Evolutionary conservation across 1,140 invertebrate species (phyloP).

Genomic region (Metopolophium dirhodum): DNA sequence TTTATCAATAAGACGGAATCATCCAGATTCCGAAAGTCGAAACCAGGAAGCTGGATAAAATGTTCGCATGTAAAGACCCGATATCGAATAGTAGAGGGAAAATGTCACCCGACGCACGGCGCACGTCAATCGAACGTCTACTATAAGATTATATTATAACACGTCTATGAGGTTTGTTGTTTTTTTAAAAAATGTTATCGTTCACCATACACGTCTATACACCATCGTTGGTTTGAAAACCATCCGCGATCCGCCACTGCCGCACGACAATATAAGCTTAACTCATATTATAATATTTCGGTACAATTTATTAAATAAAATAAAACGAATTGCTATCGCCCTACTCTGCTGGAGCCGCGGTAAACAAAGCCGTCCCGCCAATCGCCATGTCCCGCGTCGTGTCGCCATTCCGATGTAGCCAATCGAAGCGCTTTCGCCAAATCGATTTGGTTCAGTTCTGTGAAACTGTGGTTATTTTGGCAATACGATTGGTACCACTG

Average conservation of each 20-base stretch:
- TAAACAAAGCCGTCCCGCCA: not conserved
- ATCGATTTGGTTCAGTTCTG: too few relatives aligned
- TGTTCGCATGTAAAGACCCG: too few relatives aligned
- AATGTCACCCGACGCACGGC: not conserved
- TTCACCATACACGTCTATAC: not conserved
- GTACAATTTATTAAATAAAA: too few relatives aligned
- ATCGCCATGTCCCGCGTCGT: too few relatives aligned
- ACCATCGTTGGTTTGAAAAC: not conserved
- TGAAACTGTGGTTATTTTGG: too few relatives aligned
- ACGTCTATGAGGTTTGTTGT: not conserved
- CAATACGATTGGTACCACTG: too few relatives aligned
- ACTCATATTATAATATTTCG: not conserved
- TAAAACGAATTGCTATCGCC: not conserved
- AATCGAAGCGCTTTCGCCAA: not conserved
- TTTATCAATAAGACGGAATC: too few relatives aligned
- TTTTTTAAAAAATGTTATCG: not conserved
- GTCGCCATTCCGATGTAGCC: not conserved
- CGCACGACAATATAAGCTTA: not conserved
- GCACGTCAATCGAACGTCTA: not conserved
- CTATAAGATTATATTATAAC: not conserved
- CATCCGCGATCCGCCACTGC: not conserved
- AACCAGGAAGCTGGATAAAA: too few relatives aligned
- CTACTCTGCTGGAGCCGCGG: too few relatives aligned
- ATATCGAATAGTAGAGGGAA: too few relatives aligned
- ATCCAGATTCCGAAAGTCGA: too few relatives aligned